Base-by-base conservation (phyloP, 2,888 invertebrate species). In the Xestoiulus laeticollis region DNA sequence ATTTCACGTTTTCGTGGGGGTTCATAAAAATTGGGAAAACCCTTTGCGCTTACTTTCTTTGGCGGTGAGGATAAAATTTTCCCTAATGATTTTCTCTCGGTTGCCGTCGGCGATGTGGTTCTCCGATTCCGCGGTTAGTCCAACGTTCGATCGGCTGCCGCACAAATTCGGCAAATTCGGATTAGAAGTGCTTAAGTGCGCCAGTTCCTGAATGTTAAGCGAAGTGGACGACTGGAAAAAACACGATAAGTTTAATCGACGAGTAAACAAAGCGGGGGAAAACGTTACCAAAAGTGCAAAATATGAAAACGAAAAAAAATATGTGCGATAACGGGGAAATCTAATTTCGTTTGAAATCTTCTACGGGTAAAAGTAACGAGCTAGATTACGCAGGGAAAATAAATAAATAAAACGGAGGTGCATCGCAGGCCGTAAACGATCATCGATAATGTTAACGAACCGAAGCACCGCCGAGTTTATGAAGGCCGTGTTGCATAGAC, bases 51-150 rank as follows among this genome's bases (percentile, higher is more conserved):
- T 91, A 94, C 96, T 93, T 91, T 95, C 94, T 91, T 95, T 95
- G 22, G 95, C 95, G 87, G 95, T 93, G 8, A 94, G 93, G 0
- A 95, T 93, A 91, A 95, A 96, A 92, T 95, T 95, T 88, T 95
- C 95, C 88, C 94, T 91, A n/a, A 94, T 91, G 89, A 92, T 92
- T 89, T 91, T 91, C 89, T 93, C 93, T 38, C 90, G 90, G 38
- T 91, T 90, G 33, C 89, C 89, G 22, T 87, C 82, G 3, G 86
- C 53, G 19, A 53, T 44, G 26, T 43, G 87, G 22, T n/a, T 19
- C 33, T 68, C 33, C 1, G 87, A 26, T 30, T 19, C 59, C 10
- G n/a, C 78, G 1, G 6, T 26, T 14, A 33, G 19, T 30, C 33
- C 53, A 19, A 68, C 33, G 26, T 33, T 26, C 6, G 6, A 6